Evolutionary conservation across 1,140 invertebrate genomes (phyloP).

Genomic region (Ceratosolen solmsi): DNA sequence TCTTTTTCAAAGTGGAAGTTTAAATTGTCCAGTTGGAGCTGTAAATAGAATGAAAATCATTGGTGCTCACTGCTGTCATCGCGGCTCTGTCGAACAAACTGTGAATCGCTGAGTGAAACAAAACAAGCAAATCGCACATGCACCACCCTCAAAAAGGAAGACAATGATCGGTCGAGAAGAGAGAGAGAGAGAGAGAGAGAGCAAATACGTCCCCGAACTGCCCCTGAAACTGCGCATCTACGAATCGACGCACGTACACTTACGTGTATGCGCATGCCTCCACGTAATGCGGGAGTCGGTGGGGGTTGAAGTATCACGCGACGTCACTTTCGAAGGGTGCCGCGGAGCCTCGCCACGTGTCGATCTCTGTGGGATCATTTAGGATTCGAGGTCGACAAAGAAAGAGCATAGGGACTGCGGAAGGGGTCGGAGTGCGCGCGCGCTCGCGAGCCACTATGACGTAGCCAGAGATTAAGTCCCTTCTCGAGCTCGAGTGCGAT

Average conservation of each 20-base stretch:
- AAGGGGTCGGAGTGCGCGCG: too few relatives aligned
- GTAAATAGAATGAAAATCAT: conserved; percentile 2
- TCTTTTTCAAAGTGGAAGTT: too few relatives aligned
- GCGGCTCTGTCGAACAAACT: conserved; percentile 24
- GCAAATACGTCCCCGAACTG: not conserved
- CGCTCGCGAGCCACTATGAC: not conserved
- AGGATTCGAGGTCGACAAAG: conserved; percentile 25
- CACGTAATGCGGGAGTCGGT: not conserved
- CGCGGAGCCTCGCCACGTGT: conserved; percentile 61
- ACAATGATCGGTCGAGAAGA: not conserved
- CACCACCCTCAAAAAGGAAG: not conserved
- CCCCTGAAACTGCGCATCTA: not conserved
- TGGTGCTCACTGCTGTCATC: conserved; percentile 1
- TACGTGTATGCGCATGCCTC: not conserved
- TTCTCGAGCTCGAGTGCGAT: conserved; percentile 48
- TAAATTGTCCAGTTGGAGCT: too few relatives aligned
- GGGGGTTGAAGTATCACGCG: not conserved
- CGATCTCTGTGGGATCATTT: conserved; percentile 69
- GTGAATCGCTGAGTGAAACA: not conserved
- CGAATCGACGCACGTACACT: not conserved
- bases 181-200: not conserved
- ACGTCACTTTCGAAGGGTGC: not conserved
- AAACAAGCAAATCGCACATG: not conserved
- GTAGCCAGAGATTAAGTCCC: conserved; percentile 36
- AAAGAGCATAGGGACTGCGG: not conserved